Base-by-base conservation (phyloP, 2,113 vertebrate species). In the Telmatochromis sp. region DNA sequence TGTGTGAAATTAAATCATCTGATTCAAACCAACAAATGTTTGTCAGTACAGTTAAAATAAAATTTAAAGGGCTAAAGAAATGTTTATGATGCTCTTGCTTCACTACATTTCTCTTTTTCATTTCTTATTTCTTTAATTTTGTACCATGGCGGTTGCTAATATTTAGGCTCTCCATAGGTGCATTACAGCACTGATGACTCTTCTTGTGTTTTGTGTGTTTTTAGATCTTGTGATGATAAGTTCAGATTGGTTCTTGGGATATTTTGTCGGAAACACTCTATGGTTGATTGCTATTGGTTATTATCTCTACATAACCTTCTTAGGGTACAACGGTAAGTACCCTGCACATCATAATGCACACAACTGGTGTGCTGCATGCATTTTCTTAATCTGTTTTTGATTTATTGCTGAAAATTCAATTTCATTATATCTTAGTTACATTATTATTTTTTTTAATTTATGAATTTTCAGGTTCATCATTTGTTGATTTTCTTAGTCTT, bases 231-330 rank as follows among this genome's bases (percentile, higher is more conserved):
- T 96, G 88, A 87, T 96, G 81, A 99, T 99, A 89, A 96, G 97
- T 49, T 95, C 96, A 0, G 95, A 97, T 23, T 98, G 97, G 83
- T 97, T 97, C 85, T 35, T 96, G 86, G 96, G 95, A 23, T 96
- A 94, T 90, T 96, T 96, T 89, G 93, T 96, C 1, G 98, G 98
- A 8, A 99, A 99, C 87, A 98, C 97, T 0, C 85, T 99, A 65
- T 99, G 99, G 99, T 92, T 99, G 86, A 95, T 98, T 79, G 98
- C 98, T 11, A 98, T 99, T 0, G 93, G 98, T 89, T 99, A 99
- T 92, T 99, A 99, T 87, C 96, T 99, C 87, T 99, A 99, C 15
- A 98, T 99, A 91, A 99, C 99, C 28, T 99, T 99, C 94, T 96
- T 99, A 26, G 99, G 99, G 21, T 99, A 99, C 93, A 99, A 97